Conservation (phyloP, 2,797 vertebrate species). For the Psittacula echo region DNA sequence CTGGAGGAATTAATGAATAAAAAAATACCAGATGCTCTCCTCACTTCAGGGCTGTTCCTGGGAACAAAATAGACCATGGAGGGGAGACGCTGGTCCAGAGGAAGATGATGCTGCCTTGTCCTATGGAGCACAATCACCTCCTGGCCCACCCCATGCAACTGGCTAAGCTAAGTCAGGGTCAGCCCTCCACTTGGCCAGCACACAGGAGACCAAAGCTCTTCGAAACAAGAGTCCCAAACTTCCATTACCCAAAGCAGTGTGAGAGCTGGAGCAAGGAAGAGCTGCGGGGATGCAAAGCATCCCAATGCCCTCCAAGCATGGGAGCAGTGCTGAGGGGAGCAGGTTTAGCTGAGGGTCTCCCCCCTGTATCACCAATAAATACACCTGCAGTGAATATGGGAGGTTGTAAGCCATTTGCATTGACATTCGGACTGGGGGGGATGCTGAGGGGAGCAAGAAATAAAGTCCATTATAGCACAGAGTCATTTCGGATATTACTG, state of each 20-base stretch:
- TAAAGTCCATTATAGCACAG: conserved; percentile 75
- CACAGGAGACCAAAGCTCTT: not conserved
- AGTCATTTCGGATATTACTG: conserved; percentile 83
- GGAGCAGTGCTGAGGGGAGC: not conserved
- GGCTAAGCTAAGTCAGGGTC: not conserved
- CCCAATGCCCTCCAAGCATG: not conserved
- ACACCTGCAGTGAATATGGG: conserved; percentile 78
- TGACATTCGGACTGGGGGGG: conserved; percentile 72
- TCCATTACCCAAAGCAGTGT: not conserved
- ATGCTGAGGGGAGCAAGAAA: conserved; percentile 50
- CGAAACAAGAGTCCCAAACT: not conserved
- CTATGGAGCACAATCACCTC: too few species aligned
- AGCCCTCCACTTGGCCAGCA: not conserved
- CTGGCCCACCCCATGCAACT: not conserved
- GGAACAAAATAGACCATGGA: accelerated
- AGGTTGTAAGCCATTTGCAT: conserved; percentile 78
- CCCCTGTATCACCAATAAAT: conserved; percentile 76
- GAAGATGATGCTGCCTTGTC: not conserved
- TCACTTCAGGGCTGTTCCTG: not conserved
- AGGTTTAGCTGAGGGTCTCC: conserved; percentile 63
- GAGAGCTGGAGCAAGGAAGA: not conserved
- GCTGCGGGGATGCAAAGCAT: not conserved
- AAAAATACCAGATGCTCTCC: not conserved
- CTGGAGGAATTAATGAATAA: conserved; percentile 43
- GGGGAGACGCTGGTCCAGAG: not conserved